A percentile compares a stretch with the other conserved stretches of the same genome.
Evolutionary conservation across 2,888 invertebrate species (phyloP).

Genomic region (Lithophane leautieri): DNA sequence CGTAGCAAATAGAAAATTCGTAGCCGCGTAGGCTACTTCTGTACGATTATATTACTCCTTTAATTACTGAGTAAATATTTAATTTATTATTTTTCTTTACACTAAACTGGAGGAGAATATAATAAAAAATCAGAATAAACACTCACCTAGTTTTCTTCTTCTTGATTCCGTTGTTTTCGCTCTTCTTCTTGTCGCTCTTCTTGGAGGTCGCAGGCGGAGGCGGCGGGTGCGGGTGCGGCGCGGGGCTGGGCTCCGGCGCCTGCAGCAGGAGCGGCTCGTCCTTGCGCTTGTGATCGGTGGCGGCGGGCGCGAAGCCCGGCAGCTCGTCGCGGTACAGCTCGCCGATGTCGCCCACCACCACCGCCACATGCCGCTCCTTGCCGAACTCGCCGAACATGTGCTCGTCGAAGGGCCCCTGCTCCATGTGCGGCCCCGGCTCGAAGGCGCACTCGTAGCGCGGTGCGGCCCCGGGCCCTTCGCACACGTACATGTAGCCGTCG

Average conservation of each 20-base stretch:
- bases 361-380: constrained; percentile 88
- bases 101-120: neutral
- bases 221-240: constrained; percentile 75
- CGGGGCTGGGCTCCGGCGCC: constrained; percentile 79
- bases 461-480: constrained; percentile 78
- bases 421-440: constrained; percentile 89
- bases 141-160: constrained; percentile 97
- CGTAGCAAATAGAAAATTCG: constrained; percentile 45
- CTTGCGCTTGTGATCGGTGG: constrained; percentile 80
- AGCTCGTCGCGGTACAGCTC: constrained; percentile 87
- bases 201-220: constrained; percentile 88
- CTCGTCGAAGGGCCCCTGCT: constrained; percentile 93
- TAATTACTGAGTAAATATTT: neutral
- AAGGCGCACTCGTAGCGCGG: constrained; percentile 87
- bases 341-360: constrained; percentile 88
- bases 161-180: constrained; percentile 96
- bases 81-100: neutral
- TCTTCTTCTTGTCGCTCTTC: constrained; percentile 95
- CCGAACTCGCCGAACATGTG: constrained; percentile 95
- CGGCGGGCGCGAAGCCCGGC: constrained; percentile 77
- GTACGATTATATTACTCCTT: neutral
- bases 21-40: constrained; percentile 23
- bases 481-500: constrained; percentile 89
- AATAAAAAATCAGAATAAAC: neutral
- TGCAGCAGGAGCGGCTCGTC: constrained; percentile 86